phyloP scores from a whole-genome alignment of 2,797 vertebrate species.

The Corythornis leucogaster region DNA sequence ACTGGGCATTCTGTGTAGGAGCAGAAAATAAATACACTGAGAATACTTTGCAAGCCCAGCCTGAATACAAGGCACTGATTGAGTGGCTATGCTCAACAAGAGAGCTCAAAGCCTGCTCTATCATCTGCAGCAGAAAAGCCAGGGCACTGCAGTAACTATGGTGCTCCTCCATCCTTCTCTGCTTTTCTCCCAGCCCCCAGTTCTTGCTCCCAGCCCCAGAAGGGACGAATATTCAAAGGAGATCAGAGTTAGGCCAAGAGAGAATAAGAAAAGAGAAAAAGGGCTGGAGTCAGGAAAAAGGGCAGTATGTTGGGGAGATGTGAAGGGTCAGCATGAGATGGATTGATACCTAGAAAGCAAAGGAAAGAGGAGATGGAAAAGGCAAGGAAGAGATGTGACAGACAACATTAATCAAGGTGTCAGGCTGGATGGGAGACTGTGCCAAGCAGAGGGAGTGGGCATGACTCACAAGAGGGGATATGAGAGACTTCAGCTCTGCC shows the following conservation, averaged over 20 bases:
- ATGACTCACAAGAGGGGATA: neutral
- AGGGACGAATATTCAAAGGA: neutral
- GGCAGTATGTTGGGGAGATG: fast-evolving
- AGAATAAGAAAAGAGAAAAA: neutral
- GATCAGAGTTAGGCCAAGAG: neutral
- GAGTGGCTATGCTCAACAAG: constrained; percentile 15
- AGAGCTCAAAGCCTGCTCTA: constrained; percentile 7
- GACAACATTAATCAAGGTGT: neutral
- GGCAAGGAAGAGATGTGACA: neutral
- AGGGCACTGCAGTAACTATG: neutral
- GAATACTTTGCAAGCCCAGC: constrained; percentile 33
- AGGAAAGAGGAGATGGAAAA: neutral
- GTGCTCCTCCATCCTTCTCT: neutral
- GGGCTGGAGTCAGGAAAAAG: neutral
- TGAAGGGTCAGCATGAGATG: neutral
- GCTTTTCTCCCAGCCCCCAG: neutral
- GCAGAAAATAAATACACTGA: constrained; percentile 70
- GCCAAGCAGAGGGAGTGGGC: neutral
- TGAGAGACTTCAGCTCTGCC: neutral
- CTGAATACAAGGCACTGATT: constrained; percentile 60
- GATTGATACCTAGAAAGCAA: neutral
- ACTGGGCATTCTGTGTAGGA: constrained; percentile 44
- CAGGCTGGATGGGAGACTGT: neutral
- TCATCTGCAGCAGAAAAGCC: neutral
- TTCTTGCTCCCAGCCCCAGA: neutral